A percentile compares a stretch with the other conserved stretches of the same genome.
These are phyloP conservation scores for Cryptoblepharus egeriae DNA, from an alignment of 2,797 vertebrate species.

Conservation along the genomic window DNA sequence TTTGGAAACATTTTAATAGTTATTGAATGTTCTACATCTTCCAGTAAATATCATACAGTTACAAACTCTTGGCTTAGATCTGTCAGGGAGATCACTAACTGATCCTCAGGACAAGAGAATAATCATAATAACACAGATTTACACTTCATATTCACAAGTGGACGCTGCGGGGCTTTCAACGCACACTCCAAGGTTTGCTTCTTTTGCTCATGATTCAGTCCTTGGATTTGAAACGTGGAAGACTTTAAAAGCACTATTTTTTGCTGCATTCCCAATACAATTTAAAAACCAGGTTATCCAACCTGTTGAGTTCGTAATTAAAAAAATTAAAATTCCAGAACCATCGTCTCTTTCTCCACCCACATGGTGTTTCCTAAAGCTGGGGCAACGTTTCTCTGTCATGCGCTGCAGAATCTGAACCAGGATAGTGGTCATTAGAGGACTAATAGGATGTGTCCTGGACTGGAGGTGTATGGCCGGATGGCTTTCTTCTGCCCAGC, in stretches of 20 bases:
- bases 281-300: slow-evolving; percentile 70
- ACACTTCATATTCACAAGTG: slow-evolving; percentile 93
- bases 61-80: slow-evolving; percentile 99
- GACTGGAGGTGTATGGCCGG: background rate
- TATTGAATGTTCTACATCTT: slow-evolving; percentile 99
- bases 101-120: slow-evolving; percentile 87
- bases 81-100: slow-evolving; percentile 95
- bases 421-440: background rate
- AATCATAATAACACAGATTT: slow-evolving; percentile 84
- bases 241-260: slow-evolving; percentile 79
- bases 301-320: slow-evolving; percentile 61
- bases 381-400: slow-evolving; percentile 53
- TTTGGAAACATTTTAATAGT: slow-evolving; percentile 96
- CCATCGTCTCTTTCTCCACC: background rate
- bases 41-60: slow-evolving; percentile 99
- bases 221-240: slow-evolving; percentile 82
- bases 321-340: slow-evolving; percentile 55
- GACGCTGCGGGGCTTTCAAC: slow-evolving; percentile 80
- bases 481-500: background rate
- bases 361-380: slow-evolving; percentile 52
- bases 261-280: slow-evolving; percentile 86
- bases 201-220: slow-evolving; percentile 73
- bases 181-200: slow-evolving; percentile 78
- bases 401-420: slow-evolving; percentile 41
- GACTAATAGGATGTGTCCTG: no score